phyloP scores from a whole-genome alignment of 2,113 vertebrate species.

The Pelecanoides urinatrix region DNA sequence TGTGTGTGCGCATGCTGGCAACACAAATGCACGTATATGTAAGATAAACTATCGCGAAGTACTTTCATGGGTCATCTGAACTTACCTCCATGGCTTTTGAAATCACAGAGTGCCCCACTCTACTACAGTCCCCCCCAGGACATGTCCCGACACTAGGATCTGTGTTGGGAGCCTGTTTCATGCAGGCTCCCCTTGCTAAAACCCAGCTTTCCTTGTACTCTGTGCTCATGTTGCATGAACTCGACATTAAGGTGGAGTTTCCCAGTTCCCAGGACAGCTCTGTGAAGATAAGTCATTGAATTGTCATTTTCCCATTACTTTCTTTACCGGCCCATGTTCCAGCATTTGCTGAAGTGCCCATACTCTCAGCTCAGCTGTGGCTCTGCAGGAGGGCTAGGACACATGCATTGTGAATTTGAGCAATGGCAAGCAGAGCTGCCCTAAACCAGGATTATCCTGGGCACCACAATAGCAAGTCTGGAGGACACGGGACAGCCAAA shows the following conservation, averaged over 20 bases:
- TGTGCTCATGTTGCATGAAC: not conserved
- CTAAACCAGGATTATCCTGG: not conserved
- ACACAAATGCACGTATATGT: not conserved
- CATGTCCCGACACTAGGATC: not conserved
- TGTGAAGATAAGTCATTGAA: not conserved
- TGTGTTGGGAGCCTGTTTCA: not conserved
- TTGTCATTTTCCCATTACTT: not conserved
- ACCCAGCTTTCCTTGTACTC: not conserved
- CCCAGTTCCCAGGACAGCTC: not conserved
- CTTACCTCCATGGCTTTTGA: not conserved
- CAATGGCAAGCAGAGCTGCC: not conserved
- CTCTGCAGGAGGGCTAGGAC: not conserved
- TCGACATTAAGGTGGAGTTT: not conserved
- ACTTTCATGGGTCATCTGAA: not conserved
- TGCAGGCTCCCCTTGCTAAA: not conserved
- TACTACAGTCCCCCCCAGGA: not conserved
- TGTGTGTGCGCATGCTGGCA: accelerated
- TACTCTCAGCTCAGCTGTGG: not conserved
- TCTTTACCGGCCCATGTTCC: not conserved
- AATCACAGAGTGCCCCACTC: not conserved
- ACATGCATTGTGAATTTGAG: too few relatives aligned
- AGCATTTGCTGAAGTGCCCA: accelerated
- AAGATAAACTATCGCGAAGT: not conserved
- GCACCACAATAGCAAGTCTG: not conserved
- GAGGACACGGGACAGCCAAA: not conserved